Conservation (phyloP, 1,140 invertebrate genomes). For the Lethocerus indicus region DNA sequence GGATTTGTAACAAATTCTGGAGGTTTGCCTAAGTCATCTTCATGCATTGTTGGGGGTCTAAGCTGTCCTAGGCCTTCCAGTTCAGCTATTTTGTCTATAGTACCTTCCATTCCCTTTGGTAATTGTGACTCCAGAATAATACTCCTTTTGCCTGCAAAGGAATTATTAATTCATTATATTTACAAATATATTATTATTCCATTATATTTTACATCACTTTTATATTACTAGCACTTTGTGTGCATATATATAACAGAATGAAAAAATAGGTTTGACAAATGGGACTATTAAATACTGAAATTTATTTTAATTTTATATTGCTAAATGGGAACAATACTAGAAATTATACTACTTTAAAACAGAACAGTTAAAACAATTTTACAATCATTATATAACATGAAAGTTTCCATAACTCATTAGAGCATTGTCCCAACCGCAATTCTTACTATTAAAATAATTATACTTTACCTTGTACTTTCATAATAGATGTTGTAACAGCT, state of each 20-base stretch:
- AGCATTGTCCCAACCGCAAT: background rate
- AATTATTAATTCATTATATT: background rate
- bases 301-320: background rate
- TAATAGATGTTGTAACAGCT: conserved; percentile 77
- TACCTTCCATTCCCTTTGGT: conserved; percentile 81
- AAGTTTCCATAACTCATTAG: background rate
- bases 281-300: background rate
- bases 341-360: background rate
- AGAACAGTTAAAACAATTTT: background rate
- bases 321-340: background rate
- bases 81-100: conserved; percentile 84
- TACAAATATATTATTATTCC: background rate
- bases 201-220: background rate
- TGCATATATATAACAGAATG: too few species aligned
- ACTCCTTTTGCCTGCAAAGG: conserved; percentile 47
- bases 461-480: conserved; percentile 72
- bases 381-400: background rate
- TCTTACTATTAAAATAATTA: conserved; percentile 1
- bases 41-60: conserved; percentile 38
- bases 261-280: background rate
- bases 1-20: conserved; percentile 85
- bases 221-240: too few species aligned
- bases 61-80: conserved; percentile 67
- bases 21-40: conserved; percentile 71
- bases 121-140: conserved; percentile 84